phyloP scores from a whole-genome alignment of 2,113 vertebrate species.

The Salminus brasiliensis region DNA sequence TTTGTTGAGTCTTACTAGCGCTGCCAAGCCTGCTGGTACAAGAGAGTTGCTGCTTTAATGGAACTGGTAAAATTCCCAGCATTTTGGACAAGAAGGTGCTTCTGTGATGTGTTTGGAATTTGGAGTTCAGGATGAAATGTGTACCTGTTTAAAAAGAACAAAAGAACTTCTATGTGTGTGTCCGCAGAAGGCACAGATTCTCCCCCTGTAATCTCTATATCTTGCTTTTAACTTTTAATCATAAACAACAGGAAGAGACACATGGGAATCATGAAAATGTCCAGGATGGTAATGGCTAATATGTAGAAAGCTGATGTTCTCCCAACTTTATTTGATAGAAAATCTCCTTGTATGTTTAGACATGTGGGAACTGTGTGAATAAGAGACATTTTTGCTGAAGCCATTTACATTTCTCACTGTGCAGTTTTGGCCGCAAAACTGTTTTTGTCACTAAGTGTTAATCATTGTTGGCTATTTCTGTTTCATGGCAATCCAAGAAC shows the following conservation, averaged over 20 bases:
- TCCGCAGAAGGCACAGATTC: neutral
- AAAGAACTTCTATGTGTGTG: constrained; percentile 49
- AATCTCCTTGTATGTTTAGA: too few relatives aligned
- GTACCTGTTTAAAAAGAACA: constrained; percentile 62
- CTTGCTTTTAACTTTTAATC: neutral
- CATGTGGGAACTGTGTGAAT: too few relatives aligned
- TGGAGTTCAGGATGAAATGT: constrained; percentile 57
- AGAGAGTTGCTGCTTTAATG: constrained; percentile 64
- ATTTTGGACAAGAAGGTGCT: constrained; percentile 52
- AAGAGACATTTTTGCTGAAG: neutral
- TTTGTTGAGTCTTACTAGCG: constrained; percentile 60
- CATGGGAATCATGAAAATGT: neutral
- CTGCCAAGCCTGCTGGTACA: constrained; percentile 66
- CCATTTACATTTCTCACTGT: neutral
- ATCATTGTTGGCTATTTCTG: too few relatives aligned
- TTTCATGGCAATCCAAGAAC: neutral
- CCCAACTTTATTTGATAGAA: too few relatives aligned
- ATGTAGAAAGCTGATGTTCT: too few relatives aligned
- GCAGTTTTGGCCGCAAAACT: neutral
- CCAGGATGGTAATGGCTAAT: neutral
- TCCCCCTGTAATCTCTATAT: neutral
- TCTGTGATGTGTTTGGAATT: constrained; percentile 57
- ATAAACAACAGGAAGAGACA: neutral
- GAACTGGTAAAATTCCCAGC: constrained; percentile 67
- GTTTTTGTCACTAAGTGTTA: neutral